Base-by-base conservation (phyloP, 1,140 invertebrate species). In the Palaemon carinicauda region DNA sequence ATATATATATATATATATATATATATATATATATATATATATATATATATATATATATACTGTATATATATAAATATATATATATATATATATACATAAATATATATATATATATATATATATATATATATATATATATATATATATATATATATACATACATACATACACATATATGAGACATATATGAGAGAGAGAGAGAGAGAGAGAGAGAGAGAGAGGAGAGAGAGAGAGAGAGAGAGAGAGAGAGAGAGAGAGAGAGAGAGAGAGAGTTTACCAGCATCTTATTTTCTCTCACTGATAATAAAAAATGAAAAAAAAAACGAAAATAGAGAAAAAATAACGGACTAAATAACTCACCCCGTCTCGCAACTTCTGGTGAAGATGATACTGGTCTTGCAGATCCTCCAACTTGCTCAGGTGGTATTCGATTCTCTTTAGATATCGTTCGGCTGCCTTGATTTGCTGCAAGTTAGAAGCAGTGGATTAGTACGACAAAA, bases 341-440 rank as follows among this genome's bases (percentile, higher is more conserved):
- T 9, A 9, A 9, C 41, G 12, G 5, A 41, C 7, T 41, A 41
- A 41, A 41, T 24, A 85, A n/a, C 88, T 81, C 54, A 89, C 88
- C 65, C 88, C 88, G 77, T 89, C 88, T 60, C 88, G 80, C 53
- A 93, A 90, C 85, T 92, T 92, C 82, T 92, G 91, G 69, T 93
- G 92, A 1, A 93, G 89, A 73, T 91, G 87, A 87, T 94, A 94
- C 87, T 92, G 91, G 73, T 94, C 93, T 87, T 92, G 91, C 27
- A 93, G 89, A 88, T 93, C 93, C 90, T 94, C 93, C 87, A 93
- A 90, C 90, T 92, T 90, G 82, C 92, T 91, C 53, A 93, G 89
- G 88, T 93, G 92, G 88, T 92, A 93, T 89, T 93, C 93, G 52
- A 94, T 89, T 82, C 91, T 91, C 88, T 93, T 93, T 82, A 93